Evolutionary conservation across 1,140 invertebrate genomes (phyloP).

Genomic region (Idris sp.): DNA sequence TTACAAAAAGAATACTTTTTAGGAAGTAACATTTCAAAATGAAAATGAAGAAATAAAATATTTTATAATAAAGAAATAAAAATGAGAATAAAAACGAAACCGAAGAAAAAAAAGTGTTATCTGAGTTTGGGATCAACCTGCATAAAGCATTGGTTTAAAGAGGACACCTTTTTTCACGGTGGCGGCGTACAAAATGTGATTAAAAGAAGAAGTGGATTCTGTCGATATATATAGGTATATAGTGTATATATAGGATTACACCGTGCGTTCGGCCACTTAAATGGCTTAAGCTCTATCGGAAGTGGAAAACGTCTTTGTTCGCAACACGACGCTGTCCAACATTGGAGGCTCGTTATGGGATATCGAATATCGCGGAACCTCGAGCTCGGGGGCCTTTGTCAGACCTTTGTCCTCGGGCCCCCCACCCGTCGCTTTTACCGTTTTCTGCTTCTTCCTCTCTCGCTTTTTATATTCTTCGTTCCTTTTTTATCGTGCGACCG

Average conservation of each 20-base stretch:
- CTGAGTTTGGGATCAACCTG: too few relatives aligned
- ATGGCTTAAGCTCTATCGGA: slow-evolving; percentile 66
- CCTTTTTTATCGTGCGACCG: slow-evolving; percentile 55
- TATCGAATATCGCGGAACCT: slow-evolving; percentile 66
- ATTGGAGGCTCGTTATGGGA: slow-evolving; percentile 57
- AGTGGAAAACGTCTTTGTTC: slow-evolving; percentile 73
- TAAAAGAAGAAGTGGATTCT: slow-evolving; percentile 27
- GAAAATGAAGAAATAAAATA: too few relatives aligned
- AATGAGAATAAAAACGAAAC: too few relatives aligned
- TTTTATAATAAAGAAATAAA: too few relatives aligned
- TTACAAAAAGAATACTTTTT: too few relatives aligned
- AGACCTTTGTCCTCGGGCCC: slow-evolving; percentile 61
- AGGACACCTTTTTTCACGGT: slow-evolving; percentile 38
- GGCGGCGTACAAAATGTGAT: slow-evolving; percentile 27
- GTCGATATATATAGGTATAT: too few relatives aligned
- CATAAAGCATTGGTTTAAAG: slow-evolving; percentile 16
- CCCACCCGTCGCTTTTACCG: slow-evolving; percentile 54
- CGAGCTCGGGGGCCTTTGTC: slow-evolving; percentile 63
- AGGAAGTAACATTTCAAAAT: too few relatives aligned
- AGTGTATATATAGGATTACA: slow-evolving; percentile 58
- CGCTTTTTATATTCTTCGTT: slow-evolving; percentile 12
- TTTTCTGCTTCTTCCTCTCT: slow-evolving; percentile 44
- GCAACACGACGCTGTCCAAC: slow-evolving; percentile 53
- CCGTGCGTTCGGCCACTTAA: slow-evolving; percentile 39
- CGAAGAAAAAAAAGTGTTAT: too few relatives aligned